These are phyloP conservation scores for Sebastes oblongus DNA, from an alignment of 2,797 vertebrate species.

Conservation along the genomic window DNA sequence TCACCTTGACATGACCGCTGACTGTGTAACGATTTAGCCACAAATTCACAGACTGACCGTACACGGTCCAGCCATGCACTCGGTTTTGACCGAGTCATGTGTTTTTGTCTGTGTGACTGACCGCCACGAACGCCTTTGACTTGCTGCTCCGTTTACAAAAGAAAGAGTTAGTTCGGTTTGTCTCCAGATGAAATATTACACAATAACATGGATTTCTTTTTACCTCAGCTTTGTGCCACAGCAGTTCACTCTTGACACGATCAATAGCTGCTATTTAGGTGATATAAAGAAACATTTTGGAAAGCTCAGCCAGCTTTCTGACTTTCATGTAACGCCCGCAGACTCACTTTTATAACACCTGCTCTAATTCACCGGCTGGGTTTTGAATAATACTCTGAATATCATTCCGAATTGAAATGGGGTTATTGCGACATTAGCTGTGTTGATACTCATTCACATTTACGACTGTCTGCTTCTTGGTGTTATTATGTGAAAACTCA, in stretches of 20 bases:
- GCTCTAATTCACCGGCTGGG: constrained; percentile 9
- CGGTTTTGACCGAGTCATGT: too few relatives aligned
- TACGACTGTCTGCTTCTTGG: constrained; percentile 37
- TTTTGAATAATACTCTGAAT: constrained; percentile 33
- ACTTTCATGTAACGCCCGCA: constrained; percentile 26
- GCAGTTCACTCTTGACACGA: constrained; percentile 38
- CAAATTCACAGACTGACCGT: too few relatives aligned
- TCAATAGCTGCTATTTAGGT: constrained; percentile 55
- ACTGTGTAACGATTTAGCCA: too few relatives aligned
- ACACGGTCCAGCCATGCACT: too few relatives aligned
- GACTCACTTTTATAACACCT: constrained; percentile 28
- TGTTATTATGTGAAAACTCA: constrained; percentile 41
- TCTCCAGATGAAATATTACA: constrained; percentile 43
- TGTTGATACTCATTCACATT: constrained; percentile 44
- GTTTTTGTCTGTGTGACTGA: constrained; percentile 11
- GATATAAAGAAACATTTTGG: constrained; percentile 48
- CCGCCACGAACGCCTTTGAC: background rate
- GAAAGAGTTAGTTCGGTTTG: constrained; percentile 6
- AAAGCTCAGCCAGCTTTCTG: constrained; percentile 21
- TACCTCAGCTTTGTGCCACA: constrained; percentile 34
- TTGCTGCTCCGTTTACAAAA: constrained; percentile 4
- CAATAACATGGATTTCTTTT: constrained; percentile 46
- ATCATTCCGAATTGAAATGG: constrained; percentile 2
- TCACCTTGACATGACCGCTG: too few relatives aligned
- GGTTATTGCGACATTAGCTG: constrained; percentile 25